Percentiles rank a stretch among this genome's conserved stretches.
Evolutionary conservation across 2,113 vertebrate species (phyloP).

Genomic region (Mustelus asterias): DNA sequence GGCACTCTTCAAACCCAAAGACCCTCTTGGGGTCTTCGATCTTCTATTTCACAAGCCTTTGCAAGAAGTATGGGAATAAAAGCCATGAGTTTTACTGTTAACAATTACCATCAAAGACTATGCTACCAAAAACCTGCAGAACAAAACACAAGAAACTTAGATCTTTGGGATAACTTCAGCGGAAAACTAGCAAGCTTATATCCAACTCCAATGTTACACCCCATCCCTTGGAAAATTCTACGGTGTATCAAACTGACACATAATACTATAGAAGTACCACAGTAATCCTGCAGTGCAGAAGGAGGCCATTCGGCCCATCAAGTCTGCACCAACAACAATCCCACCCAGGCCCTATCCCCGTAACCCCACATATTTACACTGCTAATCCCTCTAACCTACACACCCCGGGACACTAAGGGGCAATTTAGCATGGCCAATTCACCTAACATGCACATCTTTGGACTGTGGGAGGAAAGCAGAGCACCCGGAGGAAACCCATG

Average conservation of each 20-base stretch:
- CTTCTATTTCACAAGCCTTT: not conserved
- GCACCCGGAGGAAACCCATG: too few relatives aligned
- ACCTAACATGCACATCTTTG: too few relatives aligned
- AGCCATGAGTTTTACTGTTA: not conserved
- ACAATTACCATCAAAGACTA: not conserved
- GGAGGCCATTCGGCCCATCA: too few relatives aligned
- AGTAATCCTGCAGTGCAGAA: too few relatives aligned
- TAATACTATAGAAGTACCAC: not conserved
- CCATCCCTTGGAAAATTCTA: not conserved
- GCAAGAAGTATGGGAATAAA: not conserved
- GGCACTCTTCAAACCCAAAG: constrained; percentile 27
- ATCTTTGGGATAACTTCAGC: not conserved
- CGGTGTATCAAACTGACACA: not conserved
- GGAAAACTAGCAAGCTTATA: not conserved
- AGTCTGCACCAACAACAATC: too few relatives aligned
- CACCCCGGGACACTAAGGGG: too few relatives aligned
- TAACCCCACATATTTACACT: too few relatives aligned
- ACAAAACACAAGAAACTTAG: not conserved
- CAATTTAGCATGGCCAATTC: too few relatives aligned
- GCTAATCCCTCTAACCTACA: too few relatives aligned
- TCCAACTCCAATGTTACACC: not conserved
- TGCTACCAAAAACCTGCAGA: not conserved
- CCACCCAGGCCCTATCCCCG: too few relatives aligned
- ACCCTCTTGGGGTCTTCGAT: not conserved
- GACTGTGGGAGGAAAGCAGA: too few relatives aligned